phyloP scores from a whole-genome alignment of 2,797 vertebrate genomes.

The Hemitrygon akajei region DNA sequence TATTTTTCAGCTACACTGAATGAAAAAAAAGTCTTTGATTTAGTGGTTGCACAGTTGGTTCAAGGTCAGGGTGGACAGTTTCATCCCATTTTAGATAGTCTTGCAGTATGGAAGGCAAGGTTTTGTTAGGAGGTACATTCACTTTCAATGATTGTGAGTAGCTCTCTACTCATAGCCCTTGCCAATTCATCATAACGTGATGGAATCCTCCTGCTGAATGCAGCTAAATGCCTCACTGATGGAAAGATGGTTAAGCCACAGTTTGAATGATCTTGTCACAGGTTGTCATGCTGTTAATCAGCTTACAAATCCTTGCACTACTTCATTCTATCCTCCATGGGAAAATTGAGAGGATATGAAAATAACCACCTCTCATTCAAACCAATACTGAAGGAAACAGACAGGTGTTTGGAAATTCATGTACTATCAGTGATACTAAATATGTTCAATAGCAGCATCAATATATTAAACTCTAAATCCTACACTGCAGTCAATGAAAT shows the following conservation, averaged over 20 bases:
- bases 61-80: not conserved
- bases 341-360: not conserved
- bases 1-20: not conserved
- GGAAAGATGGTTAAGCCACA: not conserved
- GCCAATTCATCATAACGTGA: too few relatives aligned
- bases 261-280: not conserved
- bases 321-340: not conserved
- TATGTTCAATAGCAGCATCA: too few relatives aligned
- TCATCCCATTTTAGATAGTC: not conserved
- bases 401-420: too few relatives aligned
- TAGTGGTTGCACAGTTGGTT: not conserved
- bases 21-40: not conserved
- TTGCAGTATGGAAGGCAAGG: not conserved
- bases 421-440: too few relatives aligned
- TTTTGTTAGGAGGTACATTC: not conserved
- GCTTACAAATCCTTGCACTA: not conserved
- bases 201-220: not conserved
- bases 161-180: too few relatives aligned
- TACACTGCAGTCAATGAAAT: too few relatives aligned
- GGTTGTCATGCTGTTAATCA: not conserved
- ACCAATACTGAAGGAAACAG: not conserved
- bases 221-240: not conserved
- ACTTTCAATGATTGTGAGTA: not conserved
- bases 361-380: not conserved
- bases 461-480: too few relatives aligned